A percentile compares a stretch with the other conserved stretches of the same genome.
These are phyloP conservation scores for Sterrhoptilus dennistouni DNA, from an alignment of 2,113 vertebrate species.

Conservation along the genomic window DNA sequence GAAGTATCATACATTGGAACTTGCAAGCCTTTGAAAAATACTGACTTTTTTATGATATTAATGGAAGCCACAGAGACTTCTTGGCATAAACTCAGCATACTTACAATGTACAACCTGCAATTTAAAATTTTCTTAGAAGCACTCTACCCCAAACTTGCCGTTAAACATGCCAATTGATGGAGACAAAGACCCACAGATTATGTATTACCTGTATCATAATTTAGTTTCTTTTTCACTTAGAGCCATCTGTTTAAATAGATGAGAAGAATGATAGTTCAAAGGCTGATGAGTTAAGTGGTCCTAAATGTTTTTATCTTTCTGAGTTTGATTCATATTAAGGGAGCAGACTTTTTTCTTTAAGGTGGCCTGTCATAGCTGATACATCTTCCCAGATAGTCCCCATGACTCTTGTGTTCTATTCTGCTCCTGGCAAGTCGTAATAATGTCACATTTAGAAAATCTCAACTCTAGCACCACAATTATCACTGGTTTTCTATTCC, in stretches of 20 bases:
- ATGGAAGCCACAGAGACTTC: background rate
- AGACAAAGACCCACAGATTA: background rate
- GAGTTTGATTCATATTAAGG: background rate
- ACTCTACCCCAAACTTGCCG: background rate
- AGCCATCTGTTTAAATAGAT: background rate
- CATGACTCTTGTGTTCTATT: background rate
- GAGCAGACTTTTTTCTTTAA: background rate
- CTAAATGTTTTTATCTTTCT: constrained; percentile 20
- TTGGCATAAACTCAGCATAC: background rate
- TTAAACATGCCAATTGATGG: background rate
- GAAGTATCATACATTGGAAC: background rate
- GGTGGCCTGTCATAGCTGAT: constrained; percentile 1
- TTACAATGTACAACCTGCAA: background rate
- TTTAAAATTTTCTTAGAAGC: background rate
- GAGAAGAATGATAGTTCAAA: background rate
- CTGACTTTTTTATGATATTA: background rate
- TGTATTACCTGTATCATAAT: background rate
- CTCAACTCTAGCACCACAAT: background rate
- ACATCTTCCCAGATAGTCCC: background rate
- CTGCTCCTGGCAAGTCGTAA: constrained; percentile 9
- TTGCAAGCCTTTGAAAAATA: background rate
- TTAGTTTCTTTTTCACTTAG: background rate
- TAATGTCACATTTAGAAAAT: constrained; percentile 44
- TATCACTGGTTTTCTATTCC: constrained; percentile 5
- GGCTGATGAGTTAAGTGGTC: background rate